A percentile compares a stretch with the other conserved stretches of the same genome.
These are phyloP conservation scores for Fregetta grallaria DNA, from an alignment of 2,113 vertebrate species.

Conservation along the genomic window DNA sequence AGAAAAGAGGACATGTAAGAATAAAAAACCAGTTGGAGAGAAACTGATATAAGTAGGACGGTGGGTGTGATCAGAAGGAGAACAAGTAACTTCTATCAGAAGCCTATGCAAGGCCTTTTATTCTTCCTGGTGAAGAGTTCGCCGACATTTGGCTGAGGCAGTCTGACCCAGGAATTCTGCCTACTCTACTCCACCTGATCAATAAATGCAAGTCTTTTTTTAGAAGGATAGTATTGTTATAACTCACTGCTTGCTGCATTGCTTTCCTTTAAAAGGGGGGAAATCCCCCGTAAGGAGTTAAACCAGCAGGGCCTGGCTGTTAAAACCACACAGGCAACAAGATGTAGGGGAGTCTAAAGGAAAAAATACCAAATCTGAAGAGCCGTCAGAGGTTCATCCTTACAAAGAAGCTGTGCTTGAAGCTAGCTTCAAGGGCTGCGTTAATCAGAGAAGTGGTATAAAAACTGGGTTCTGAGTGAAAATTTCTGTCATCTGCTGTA, in stretches of 20 bases:
- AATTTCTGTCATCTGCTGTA: neutral
- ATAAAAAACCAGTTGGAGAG: neutral
- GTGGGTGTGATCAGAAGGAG: conserved; percentile 16
- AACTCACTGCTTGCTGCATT: neutral
- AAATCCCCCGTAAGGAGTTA: neutral
- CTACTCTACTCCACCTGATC: conserved; percentile 12
- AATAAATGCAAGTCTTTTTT: neutral
- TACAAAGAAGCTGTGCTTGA: neutral
- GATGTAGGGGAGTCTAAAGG: neutral
- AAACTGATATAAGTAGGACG: neutral
- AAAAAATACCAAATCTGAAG: neutral
- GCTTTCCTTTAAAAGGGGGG: neutral
- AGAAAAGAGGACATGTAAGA: neutral
- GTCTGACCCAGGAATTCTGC: neutral
- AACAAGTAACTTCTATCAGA: neutral
- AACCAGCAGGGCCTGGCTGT: neutral
- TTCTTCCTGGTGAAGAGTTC: neutral
- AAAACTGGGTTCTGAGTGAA: neutral
- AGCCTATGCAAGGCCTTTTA: neutral
- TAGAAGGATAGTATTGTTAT: neutral
- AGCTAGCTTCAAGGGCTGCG: neutral
- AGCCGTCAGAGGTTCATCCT: neutral
- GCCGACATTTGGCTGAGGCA: neutral
- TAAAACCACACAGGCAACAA: conserved; percentile 20
- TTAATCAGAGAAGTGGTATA: conserved; percentile 4